Conservation (phyloP, 2,888 invertebrate genomes). For the Rosalia funebris region DNA sequence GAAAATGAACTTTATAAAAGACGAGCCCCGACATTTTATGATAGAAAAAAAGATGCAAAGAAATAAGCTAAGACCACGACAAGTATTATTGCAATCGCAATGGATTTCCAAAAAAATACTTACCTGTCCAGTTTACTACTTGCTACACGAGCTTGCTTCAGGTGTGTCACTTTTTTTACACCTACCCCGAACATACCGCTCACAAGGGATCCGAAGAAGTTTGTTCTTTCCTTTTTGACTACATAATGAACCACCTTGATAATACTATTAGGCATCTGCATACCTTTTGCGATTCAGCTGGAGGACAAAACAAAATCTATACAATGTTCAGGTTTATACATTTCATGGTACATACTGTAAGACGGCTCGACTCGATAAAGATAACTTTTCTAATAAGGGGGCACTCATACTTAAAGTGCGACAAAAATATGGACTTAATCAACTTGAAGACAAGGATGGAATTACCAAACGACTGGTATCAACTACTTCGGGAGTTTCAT, state of each 20-base stretch:
- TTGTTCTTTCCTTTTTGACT: not conserved
- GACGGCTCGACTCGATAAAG: not conserved
- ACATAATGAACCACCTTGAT: not conserved
- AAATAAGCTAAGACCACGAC: not conserved
- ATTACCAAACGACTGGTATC: not conserved
- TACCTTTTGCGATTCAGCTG: not conserved
- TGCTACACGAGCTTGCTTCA: no score
- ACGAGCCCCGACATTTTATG: no score
- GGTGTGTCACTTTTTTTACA: no score
- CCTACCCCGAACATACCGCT: not conserved
- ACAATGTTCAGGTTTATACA: slow-evolving; percentile 19
- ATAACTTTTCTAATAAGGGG: not conserved
- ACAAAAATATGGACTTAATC: not conserved
- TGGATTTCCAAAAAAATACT: not conserved
- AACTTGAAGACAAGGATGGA: not conserved
- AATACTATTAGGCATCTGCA: not conserved
- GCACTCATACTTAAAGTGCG: not conserved
- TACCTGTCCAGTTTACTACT: not conserved
- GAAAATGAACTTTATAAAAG: not conserved
- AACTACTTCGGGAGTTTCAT: not conserved
- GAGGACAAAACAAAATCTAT: slow-evolving; percentile 19
- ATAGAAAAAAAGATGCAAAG: no score
- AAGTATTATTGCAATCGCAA: not conserved
- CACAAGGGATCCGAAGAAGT: not conserved
- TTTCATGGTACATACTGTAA: slow-evolving; percentile 3